phyloP scores from a whole-genome alignment of 2,113 vertebrate genomes.

The Melanerpes formicivorus region DNA sequence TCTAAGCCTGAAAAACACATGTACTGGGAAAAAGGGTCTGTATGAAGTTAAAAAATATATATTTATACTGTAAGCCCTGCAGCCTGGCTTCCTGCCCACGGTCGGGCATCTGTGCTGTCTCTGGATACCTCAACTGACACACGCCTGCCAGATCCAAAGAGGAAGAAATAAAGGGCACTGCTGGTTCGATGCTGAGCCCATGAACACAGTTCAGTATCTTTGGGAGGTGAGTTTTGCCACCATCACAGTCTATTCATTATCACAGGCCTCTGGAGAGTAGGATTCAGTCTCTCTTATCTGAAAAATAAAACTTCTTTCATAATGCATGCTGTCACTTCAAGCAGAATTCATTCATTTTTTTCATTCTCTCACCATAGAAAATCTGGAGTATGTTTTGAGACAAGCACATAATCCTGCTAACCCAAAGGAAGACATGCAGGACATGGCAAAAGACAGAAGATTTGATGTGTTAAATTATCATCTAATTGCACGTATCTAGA shows the following conservation, averaged over 20 bases:
- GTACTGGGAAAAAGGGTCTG: conserved; percentile 54
- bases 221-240: conserved; percentile 30
- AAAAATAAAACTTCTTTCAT: conserved; percentile 49
- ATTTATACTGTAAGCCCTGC: conserved; percentile 65
- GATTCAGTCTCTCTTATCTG: conserved; percentile 17
- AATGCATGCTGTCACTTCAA: conserved; percentile 16
- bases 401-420: neutral
- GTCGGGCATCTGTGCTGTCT: conserved; percentile 69
- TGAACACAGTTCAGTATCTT: neutral
- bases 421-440: neutral
- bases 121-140: conserved; percentile 63
- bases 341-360: conserved; percentile 38
- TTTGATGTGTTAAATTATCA: neutral
- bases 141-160: conserved; percentile 27
- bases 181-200: conserved; percentile 18
- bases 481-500: neutral
- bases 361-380: neutral
- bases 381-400: neutral
- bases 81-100: conserved; percentile 59
- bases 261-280: conserved; percentile 18
- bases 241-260: conserved; percentile 12
- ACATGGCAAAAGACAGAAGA: neutral
- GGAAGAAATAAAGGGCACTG: conserved; percentile 56
- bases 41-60: conserved; percentile 58
- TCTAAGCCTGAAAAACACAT: conserved; percentile 51